Percentiles rank a stretch among this genome's conserved stretches.
Conservation (phyloP, 2,888 invertebrate genomes). For the Eremobia ochroleuca region DNA sequence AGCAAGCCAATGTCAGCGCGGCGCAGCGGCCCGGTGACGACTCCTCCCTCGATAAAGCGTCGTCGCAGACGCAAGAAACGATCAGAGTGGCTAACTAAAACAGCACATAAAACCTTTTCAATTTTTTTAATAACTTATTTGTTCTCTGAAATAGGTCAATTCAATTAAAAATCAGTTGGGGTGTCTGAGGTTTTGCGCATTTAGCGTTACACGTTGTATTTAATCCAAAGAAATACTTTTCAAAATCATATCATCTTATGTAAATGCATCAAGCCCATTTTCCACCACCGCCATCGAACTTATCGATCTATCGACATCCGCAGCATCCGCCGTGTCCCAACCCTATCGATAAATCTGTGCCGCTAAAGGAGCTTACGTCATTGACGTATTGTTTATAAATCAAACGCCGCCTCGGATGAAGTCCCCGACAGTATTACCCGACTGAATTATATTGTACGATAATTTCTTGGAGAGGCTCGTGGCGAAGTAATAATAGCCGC, state of each 20-base stretch:
- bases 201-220: too few relatives aligned
- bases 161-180: too few relatives aligned
- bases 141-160: too few relatives aligned
- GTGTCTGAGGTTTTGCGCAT: too few relatives aligned
- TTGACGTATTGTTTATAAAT: constrained; percentile 91
- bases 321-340: constrained; percentile 72
- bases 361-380: constrained; percentile 91
- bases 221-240: not conserved
- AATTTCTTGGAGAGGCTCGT: constrained; percentile 4
- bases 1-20: too few relatives aligned
- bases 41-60: too few relatives aligned
- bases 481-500: too few relatives aligned
- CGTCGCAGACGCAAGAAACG: too few relatives aligned
- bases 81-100: too few relatives aligned
- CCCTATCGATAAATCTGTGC: constrained; percentile 89
- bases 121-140: too few relatives aligned
- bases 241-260: not conserved
- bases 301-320: constrained; percentile 51
- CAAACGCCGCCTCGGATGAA: constrained; percentile 78
- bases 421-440: constrained; percentile 69
- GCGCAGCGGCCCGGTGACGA: too few relatives aligned
- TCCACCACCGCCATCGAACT: not conserved
- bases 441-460: constrained; percentile 51
- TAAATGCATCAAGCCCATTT: not conserved
- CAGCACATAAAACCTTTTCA: too few relatives aligned